Evolutionary conservation across 2,797 vertebrate species (phyloP), one percentile per base, ranked within the genome.

Genomic region (Lophotriccus pileatus): DNA sequence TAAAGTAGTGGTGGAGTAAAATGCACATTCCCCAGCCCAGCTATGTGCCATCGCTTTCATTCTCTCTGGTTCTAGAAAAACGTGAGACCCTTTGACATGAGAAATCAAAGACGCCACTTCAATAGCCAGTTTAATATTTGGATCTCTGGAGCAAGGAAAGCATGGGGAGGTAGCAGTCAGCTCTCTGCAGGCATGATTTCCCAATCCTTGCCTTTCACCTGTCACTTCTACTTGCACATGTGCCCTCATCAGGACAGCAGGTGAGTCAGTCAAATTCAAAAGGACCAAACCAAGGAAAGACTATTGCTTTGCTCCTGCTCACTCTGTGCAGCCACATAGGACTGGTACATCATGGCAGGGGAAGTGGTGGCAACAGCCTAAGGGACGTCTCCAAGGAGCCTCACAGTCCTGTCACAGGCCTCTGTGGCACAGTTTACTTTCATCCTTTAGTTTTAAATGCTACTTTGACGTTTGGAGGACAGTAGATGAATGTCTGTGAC

Each of bases 391-490:
- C 50, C 56, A 67, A 86, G 83, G 50, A 47, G 18, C 3, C 2
- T 14, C 79, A 47, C 43, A 41, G 28, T 27, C 41, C 39, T 15
- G 10, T 46, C 53, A n/a, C 58, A 50, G 32, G 36, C 25, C 53
- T 58, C 39, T 68, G 21, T 49, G 69, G 24, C 72, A 79, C 21
- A 21, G 49, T 53, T 89, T 50, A 36, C 36, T 44, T 75, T 87
- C 36, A 53, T 34, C 11, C 12, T 49, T 64, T 17, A 43, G 25
- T 87, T 95, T 56, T 77, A 67, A 77, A 89, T 30, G 41, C 12
- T 86, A 1, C n/a, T 70, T 64, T 78, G 69, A 78, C 78, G 46
- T 95, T 80, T 85, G 79, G 83, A 84, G 47, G 60, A 36, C 47
- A 76, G 73, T 23, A 73, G 60, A 49, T 75, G n/a, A 56, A 60